Evolutionary conservation across 2,797 vertebrate species (phyloP).

Genomic region (Acipenser transmontanus): DNA sequence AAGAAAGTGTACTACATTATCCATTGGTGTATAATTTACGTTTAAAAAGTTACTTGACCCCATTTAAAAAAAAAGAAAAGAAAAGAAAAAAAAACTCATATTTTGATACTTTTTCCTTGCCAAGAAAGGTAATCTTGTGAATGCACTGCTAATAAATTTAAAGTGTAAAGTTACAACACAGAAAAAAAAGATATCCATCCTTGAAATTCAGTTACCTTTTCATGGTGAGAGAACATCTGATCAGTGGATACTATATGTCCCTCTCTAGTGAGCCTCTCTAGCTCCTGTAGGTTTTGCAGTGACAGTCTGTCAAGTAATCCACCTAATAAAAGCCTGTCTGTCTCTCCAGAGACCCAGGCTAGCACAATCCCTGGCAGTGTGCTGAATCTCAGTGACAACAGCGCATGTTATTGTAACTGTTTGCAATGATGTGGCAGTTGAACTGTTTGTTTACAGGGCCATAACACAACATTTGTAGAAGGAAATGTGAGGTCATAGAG

Average conservation of each 20-base stretch:
- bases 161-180: neutral
- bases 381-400: conserved; percentile 24
- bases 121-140: neutral
- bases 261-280: conserved; percentile 33
- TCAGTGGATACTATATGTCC: conserved; percentile 34
- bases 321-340: conserved; percentile 40
- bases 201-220: neutral
- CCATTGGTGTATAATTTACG: no score
- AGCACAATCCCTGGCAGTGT: conserved; percentile 32
- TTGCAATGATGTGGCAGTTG: conserved; percentile 39
- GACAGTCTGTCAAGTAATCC: conserved; percentile 48
- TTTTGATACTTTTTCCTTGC: conserved; percentile 10
- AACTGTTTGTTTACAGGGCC: conserved; percentile 43
- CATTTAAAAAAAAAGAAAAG: no score
- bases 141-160: neutral
- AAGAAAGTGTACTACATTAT: no score
- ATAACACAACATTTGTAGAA: neutral
- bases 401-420: conserved; percentile 29
- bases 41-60: no score
- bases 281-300: conserved; percentile 25
- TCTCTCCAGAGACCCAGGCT: conserved; percentile 38
- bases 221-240: neutral
- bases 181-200: neutral
- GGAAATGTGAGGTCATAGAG: neutral
- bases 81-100: neutral